A percentile compares a stretch with the other conserved stretches of the same genome.
Evolutionary conservation across 2,888 invertebrate species (phyloP).

Genomic region (Anthoptus insignis): DNA sequence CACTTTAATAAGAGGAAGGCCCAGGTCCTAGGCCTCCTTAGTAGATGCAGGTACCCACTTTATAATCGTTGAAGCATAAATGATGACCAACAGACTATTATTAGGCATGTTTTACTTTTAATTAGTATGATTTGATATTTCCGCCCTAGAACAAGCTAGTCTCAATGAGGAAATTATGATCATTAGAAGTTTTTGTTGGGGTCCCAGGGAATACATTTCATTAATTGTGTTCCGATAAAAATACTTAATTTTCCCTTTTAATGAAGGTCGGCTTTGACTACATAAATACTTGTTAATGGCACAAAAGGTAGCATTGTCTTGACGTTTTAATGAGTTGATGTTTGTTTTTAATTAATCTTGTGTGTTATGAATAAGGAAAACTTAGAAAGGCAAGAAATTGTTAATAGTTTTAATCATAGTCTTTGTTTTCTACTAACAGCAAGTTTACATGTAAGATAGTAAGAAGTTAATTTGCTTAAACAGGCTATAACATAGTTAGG

Average conservation of each 20-base stretch:
- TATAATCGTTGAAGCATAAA: constrained; percentile 62
- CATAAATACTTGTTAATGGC: constrained; percentile 29
- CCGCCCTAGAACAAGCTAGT: constrained; percentile 60
- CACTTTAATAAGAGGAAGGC: too few relatives aligned
- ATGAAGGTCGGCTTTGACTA: constrained; percentile 26
- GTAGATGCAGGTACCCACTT: constrained; percentile 7
- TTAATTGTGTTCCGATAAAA: constrained; percentile 26
- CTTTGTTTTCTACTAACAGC: too few relatives aligned
- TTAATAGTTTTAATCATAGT: too few relatives aligned
- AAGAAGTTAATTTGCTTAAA: too few relatives aligned
- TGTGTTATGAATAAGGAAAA: not conserved
- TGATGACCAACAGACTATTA: constrained; percentile 67
- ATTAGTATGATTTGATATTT: constrained; percentile 73
- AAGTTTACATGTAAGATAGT: too few relatives aligned
- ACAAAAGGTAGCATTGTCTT: constrained; percentile 13
- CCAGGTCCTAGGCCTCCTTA: not conserved
- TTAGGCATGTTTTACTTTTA: constrained; percentile 65
- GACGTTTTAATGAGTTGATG: constrained; percentile 17
- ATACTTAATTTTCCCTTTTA: constrained; percentile 31
- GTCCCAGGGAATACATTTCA: constrained; percentile 32
- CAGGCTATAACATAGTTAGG: too few relatives aligned
- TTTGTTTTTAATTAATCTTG: not conserved
- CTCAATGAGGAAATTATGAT: constrained; percentile 51
- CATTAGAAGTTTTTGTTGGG: constrained; percentile 28
- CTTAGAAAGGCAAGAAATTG: too few relatives aligned